Percentiles rank a stretch among this genome's conserved stretches.
Conservation (phyloP, 92 coral and sea anemone species). For the Diadumene lineata region DNA sequence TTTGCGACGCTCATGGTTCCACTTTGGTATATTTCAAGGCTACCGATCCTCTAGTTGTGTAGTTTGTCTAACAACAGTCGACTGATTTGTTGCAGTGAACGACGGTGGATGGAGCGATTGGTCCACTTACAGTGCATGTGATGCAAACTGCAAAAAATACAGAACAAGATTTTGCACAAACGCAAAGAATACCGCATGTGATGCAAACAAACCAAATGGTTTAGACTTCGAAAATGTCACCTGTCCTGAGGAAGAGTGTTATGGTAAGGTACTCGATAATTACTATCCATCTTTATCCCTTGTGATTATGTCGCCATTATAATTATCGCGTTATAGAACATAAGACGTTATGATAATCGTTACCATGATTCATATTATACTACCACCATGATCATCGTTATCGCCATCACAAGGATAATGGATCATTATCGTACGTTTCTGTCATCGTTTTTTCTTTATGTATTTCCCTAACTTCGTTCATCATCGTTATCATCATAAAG, state of each 20-base stretch:
- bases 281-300: not conserved
- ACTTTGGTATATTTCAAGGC: too few species aligned
- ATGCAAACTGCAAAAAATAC: constrained; percentile 23
- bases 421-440: too few species aligned
- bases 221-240: constrained; percentile 10
- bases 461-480: not conserved
- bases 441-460: too few species aligned
- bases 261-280: constrained; percentile 32
- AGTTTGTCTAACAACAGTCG: not conserved
- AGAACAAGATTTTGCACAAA: constrained; percentile 49
- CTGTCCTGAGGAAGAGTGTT: constrained; percentile 47
- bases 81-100: not conserved
- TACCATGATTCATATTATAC: too few species aligned
- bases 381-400: not conserved
- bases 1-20: too few species aligned
- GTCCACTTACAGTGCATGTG: constrained; percentile 40
- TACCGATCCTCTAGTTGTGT: not conserved
- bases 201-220: constrained; percentile 22
- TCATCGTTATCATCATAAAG: not conserved
- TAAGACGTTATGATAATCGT: not conserved
- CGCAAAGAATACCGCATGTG: constrained; percentile 17
- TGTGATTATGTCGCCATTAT: not conserved
- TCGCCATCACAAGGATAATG: not conserved
- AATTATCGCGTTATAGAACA: not conserved
- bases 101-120: constrained; percentile 49